A percentile compares a stretch with the other conserved stretches of the same genome.
These are phyloP conservation scores for Brachylomia viminalis DNA, from an alignment of 2,888 invertebrate genomes.

Conservation along the genomic window DNA sequence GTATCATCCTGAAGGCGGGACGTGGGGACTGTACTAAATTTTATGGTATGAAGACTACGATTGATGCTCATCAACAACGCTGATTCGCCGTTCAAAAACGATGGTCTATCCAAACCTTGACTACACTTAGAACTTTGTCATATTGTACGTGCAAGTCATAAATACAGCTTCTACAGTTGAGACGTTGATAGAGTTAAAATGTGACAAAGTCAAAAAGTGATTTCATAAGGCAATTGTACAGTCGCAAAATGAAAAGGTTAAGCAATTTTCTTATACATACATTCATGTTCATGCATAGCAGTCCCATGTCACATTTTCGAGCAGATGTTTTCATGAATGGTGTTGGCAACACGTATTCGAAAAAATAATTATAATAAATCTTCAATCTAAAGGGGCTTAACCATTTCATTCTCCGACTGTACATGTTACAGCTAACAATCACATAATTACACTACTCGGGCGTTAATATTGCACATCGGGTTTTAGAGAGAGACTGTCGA, in stretches of 20 bases:
- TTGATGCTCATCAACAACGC: not conserved
- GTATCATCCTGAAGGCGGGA: slow-evolving; percentile 8
- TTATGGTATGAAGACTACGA: not conserved
- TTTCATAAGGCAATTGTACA: not conserved
- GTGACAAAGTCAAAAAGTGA: not conserved
- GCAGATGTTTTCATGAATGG: not conserved
- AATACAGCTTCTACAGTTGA: not conserved
- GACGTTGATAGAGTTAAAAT: not conserved
- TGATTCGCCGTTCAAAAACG: not conserved
- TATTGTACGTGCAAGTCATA: not conserved
- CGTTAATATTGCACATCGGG: slow-evolving; percentile 24
- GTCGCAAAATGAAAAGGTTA: slow-evolving; percentile 1
- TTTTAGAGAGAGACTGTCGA: slow-evolving; percentile 4
- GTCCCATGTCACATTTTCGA: not conserved
- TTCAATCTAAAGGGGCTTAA: not conserved
- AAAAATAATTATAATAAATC: not conserved
- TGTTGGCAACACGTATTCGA: not conserved
- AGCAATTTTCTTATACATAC: not conserved
- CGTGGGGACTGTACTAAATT: slow-evolving; percentile 21
- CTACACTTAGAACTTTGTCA: not conserved
- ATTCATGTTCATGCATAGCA: not conserved
- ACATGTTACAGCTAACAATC: not conserved
- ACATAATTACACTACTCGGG: not conserved
- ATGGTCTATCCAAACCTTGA: not conserved
- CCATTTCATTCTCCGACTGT: not conserved